Evolutionary conservation across 2,797 vertebrate genomes (phyloP).

Genomic region (Anguilla marmorata): DNA sequence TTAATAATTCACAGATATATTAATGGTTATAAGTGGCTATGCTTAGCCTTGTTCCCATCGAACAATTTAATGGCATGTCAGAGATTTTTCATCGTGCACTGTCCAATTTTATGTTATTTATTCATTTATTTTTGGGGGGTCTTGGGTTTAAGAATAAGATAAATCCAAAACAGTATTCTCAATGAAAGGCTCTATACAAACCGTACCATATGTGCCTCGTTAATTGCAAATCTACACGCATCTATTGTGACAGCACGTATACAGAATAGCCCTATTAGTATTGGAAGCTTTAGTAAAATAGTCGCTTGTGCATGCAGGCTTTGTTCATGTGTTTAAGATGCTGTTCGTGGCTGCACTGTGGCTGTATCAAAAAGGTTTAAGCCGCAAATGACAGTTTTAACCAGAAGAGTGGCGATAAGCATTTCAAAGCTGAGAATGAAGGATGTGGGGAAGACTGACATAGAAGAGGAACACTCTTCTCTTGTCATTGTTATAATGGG

Average conservation of each 20-base stretch:
- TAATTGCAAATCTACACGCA: background rate
- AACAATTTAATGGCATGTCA: background rate
- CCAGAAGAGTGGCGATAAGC: background rate
- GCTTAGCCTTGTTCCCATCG: background rate
- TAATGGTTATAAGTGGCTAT: background rate
- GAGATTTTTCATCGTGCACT: background rate
- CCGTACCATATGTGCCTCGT: background rate
- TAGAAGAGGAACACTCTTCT: background rate
- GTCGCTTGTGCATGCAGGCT: background rate
- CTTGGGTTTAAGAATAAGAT: too few species aligned
- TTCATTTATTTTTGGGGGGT: background rate
- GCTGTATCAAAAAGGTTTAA: background rate
- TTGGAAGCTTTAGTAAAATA: background rate
- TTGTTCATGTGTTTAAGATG: background rate
- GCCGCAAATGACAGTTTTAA: background rate
- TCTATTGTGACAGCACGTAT: background rate
- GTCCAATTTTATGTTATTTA: background rate
- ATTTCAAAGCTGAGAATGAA: background rate
- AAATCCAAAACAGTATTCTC: background rate
- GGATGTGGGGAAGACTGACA: background rate
- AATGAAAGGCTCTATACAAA: background rate
- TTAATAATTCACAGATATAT: conserved; percentile 12
- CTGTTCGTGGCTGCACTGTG: background rate
- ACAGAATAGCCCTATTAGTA: background rate
- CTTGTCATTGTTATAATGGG: background rate